Conservation (phyloP, 2,888 invertebrate genomes). For the Cephus spinipes region DNA sequence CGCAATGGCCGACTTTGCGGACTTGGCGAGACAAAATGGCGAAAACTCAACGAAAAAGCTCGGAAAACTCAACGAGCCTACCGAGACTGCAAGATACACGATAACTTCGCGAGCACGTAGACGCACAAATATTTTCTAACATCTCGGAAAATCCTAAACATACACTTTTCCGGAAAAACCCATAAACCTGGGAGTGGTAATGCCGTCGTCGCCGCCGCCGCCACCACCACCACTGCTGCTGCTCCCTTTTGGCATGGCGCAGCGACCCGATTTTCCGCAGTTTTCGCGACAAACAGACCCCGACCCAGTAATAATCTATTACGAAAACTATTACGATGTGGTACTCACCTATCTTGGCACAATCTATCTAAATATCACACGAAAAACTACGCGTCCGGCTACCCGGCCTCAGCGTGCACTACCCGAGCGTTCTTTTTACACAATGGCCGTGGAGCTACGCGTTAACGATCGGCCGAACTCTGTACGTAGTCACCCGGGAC, state of each 20-base stretch:
- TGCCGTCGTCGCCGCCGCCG: not conserved
- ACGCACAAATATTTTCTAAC: not conserved
- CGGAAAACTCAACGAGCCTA: constrained; percentile 21
- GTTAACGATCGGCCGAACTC: constrained; percentile 60
- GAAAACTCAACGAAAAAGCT: constrained; percentile 49
- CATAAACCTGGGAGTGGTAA: not conserved
- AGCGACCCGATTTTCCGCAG: constrained; percentile 44
- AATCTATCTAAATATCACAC: constrained; percentile 63
- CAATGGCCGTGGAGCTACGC: constrained; percentile 59
- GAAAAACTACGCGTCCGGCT: constrained; percentile 61
- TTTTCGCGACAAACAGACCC: constrained; percentile 17
- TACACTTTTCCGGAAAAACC: constrained; percentile 4
- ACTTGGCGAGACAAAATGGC: constrained; percentile 62
- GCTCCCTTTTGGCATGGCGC: not conserved
- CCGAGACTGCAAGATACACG: not conserved
- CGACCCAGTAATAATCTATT: not conserved
- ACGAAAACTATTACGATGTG: constrained; percentile 14
- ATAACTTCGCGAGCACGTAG: constrained; percentile 6
- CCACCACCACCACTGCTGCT: constrained; percentile 5
- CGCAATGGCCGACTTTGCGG: constrained; percentile 62
- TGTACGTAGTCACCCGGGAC: constrained; percentile 45
- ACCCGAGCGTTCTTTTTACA: constrained; percentile 62
- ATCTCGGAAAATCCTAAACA: not conserved
- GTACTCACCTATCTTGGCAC: constrained; percentile 64
- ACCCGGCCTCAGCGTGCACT: constrained; percentile 57